Conservation (phyloP, 2,888 invertebrate genomes). For the Apantesis nais region DNA sequence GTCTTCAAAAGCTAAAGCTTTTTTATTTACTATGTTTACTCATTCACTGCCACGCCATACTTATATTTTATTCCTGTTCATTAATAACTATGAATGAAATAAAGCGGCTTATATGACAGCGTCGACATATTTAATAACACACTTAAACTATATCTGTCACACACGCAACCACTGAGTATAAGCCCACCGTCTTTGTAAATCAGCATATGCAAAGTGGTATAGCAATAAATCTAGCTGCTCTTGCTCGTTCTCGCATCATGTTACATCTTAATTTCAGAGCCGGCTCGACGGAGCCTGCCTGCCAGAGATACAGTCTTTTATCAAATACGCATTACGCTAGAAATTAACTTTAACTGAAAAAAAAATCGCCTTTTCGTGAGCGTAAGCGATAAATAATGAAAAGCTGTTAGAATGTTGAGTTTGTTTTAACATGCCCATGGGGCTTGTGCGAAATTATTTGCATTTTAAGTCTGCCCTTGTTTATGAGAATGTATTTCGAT, state of each 20-base stretch:
- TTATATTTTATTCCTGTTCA: slow-evolving; percentile 7
- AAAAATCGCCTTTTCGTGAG: slow-evolving; percentile 74
- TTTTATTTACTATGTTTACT: neutral
- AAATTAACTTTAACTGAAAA: slow-evolving; percentile 81
- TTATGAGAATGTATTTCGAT: slow-evolving; percentile 70
- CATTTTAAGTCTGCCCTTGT: slow-evolving; percentile 77
- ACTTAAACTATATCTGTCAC: slow-evolving; percentile 53
- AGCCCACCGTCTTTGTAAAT: slow-evolving; percentile 82
- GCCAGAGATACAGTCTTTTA: slow-evolving; percentile 84
- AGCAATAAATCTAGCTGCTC: slow-evolving; percentile 86
- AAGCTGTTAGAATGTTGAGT: slow-evolving; percentile 80
- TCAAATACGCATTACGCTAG: slow-evolving; percentile 84
- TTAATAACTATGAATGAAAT: slow-evolving; percentile 11
- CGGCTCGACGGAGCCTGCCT: slow-evolving; percentile 83
- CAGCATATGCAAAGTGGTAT: slow-evolving; percentile 87
- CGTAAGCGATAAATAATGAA: slow-evolving; percentile 79
- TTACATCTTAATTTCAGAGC: slow-evolving; percentile 87
- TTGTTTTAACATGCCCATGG: slow-evolving; percentile 81
- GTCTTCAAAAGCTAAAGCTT: neutral
- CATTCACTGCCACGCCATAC: neutral
- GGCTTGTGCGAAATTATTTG: slow-evolving; percentile 77
- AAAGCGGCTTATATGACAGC: slow-evolving; percentile 11
- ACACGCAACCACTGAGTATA: slow-evolving; percentile 61
- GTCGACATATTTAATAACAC: slow-evolving; percentile 38
- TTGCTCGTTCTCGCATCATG: slow-evolving; percentile 87